phyloP scores from a whole-genome alignment of 2,113 vertebrate genomes.

The Gadus chalcogrammus region DNA sequence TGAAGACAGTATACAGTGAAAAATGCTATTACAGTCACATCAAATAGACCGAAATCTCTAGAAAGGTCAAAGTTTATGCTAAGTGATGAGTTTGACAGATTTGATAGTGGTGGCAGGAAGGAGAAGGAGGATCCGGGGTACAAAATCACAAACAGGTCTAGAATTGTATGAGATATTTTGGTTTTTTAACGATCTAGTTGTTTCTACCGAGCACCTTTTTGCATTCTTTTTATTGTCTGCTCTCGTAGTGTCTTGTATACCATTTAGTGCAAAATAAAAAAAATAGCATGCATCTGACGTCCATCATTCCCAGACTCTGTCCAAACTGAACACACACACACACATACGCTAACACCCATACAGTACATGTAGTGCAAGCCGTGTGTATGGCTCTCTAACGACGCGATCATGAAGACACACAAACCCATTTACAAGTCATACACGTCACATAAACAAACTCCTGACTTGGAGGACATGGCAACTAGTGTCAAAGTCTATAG shows the following conservation, averaged over 20 bases:
- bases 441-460: no score
- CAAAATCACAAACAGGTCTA: conserved; percentile 1
- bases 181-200: conserved; percentile 23
- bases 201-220: conserved; percentile 18
- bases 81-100: not conserved
- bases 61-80: not conserved
- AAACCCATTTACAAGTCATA: no score
- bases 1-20: conserved; percentile 44
- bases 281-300: conserved; percentile 5
- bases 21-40: conserved; percentile 24
- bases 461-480: no score
- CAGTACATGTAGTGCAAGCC: not conserved
- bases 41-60: conserved; percentile 17
- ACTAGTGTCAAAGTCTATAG: no score
- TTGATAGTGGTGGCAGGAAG: not conserved
- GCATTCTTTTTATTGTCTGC: not conserved
- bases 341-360: not conserved
- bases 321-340: conserved; percentile 8
- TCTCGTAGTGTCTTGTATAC: conserved; percentile 26
- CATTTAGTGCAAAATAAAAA: conserved; percentile 52
- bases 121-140: no score
- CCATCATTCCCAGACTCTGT: conserved; percentile 19
- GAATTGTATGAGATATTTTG: conserved; percentile 28
- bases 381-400: no score
- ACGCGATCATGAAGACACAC: no score